Conservation (phyloP, 2,888 invertebrate species). For the Eupithecia pulchellata region DNA sequence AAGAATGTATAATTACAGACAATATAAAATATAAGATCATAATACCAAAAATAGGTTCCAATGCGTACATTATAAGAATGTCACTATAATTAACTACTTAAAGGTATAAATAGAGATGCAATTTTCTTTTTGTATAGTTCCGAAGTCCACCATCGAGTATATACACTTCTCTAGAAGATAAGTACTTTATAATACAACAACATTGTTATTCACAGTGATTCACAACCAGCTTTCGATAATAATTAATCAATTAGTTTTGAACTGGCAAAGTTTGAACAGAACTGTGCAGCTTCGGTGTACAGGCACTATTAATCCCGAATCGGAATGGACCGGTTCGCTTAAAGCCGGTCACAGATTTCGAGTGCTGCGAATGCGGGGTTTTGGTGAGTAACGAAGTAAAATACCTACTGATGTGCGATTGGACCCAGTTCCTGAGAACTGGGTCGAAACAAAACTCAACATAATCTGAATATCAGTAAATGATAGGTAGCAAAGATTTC, state of each 20-base stretch:
- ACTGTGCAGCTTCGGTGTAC: constrained; percentile 35
- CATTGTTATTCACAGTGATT: neutral
- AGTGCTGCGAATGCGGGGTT: constrained; percentile 9
- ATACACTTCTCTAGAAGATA: too few relatives aligned
- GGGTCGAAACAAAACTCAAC: neutral
- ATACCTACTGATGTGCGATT: neutral
- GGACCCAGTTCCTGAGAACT: neutral
- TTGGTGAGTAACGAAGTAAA: neutral
- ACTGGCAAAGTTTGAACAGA: constrained; percentile 36
- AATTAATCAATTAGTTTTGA: constrained; percentile 33
- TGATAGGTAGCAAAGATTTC: neutral
- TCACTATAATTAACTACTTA: too few relatives aligned
- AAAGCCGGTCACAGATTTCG: constrained; percentile 34
- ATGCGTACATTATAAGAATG: too few relatives aligned
- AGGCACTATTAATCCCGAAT: constrained; percentile 45
- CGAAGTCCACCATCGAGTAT: too few relatives aligned
- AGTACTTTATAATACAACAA: too few relatives aligned
- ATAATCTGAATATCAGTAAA: neutral
- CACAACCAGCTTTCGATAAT: constrained; percentile 13
- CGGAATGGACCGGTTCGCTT: constrained; percentile 34
- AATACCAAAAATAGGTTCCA: too few relatives aligned
- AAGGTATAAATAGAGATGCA: too few relatives aligned
- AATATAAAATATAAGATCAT: too few relatives aligned
- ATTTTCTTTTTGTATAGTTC: too few relatives aligned
- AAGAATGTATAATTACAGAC: too few relatives aligned